Percentiles rank a stretch among this genome's conserved stretches.
Evolutionary conservation across 2,888 invertebrate genomes (phyloP).

Genomic region (Synanthedon tipuliformis): DNA sequence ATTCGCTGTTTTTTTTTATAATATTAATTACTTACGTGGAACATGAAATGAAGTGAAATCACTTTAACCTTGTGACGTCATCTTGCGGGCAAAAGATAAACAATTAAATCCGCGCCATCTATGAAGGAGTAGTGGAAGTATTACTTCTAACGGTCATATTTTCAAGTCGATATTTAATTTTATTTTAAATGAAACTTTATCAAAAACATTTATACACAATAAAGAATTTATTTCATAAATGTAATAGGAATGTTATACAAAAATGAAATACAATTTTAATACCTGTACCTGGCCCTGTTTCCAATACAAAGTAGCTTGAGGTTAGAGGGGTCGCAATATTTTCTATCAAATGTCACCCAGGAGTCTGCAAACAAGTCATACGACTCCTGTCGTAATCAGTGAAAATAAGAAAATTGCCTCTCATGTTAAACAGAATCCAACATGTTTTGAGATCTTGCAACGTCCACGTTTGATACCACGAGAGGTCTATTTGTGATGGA

Average conservation of each 20-base stretch:
- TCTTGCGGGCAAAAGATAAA: constrained; percentile 7
- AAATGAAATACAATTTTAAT: no score
- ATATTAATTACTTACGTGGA: no score
- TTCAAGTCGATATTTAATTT: no score
- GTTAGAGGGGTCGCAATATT: constrained; percentile 23
- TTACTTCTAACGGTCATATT: neutral
- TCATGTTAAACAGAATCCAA: constrained; percentile 18
- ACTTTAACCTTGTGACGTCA: constrained; percentile 7
- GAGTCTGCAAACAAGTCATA: constrained; percentile 59
- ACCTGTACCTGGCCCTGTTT: no score
- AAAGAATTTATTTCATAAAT: no score
- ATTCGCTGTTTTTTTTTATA: no score
- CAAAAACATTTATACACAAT: no score
- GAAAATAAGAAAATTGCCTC: constrained; percentile 49
- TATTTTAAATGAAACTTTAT: neutral
- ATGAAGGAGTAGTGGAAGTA: neutral
- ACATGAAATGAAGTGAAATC: no score
- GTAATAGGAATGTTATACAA: no score
- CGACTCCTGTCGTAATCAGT: constrained; percentile 34
- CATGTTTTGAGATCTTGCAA: constrained; percentile 10
- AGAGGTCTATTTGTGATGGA: constrained; percentile 8
- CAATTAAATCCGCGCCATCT: neutral
- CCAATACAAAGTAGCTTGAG: no score
- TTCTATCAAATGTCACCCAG: constrained; percentile 38
- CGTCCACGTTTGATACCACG: constrained; percentile 7